A percentile compares a stretch with the other conserved stretches of the same genome.
phyloP scores from a whole-genome alignment of 2,888 invertebrate species.

The Euplagia quadripunctaria region DNA sequence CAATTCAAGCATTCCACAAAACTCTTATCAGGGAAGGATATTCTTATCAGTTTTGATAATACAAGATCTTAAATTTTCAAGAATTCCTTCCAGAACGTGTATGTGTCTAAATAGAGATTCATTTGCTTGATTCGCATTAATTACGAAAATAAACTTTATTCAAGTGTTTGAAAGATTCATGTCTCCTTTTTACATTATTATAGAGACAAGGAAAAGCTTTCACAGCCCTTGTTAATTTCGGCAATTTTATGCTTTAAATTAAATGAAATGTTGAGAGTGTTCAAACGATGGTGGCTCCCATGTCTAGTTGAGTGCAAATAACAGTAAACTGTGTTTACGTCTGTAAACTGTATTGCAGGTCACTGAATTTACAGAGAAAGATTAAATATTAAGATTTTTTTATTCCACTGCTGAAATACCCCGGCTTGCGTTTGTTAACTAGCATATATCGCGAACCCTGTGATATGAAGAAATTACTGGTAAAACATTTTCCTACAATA shows the following conservation, averaged over 20 bases:
- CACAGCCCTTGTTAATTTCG: constrained; percentile 38
- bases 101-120: neutral
- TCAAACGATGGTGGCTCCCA: neutral
- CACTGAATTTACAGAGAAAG: neutral
- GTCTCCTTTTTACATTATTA: constrained; percentile 51
- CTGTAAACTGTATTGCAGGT: neutral
- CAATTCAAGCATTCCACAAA: no score
- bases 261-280: constrained; percentile 18
- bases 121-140: constrained; percentile 1
- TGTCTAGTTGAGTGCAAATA: neutral
- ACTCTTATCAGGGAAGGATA: no score
- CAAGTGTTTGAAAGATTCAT: constrained; percentile 54
- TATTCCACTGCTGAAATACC: no score
- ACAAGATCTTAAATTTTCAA: no score
- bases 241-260: constrained; percentile 41
- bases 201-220: constrained; percentile 60
- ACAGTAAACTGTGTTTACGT: neutral
- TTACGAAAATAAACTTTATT: constrained; percentile 40
- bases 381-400: no score
- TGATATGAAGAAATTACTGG: no score
- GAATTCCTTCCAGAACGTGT: no score
- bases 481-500: no score
- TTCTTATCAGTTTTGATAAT: no score
- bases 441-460: no score
- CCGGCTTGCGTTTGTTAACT: no score